A percentile compares a stretch with the other conserved stretches of the same genome.
phyloP scores from a whole-genome alignment of 2,888 invertebrate genomes.

The Sinhomidia bicolor region DNA sequence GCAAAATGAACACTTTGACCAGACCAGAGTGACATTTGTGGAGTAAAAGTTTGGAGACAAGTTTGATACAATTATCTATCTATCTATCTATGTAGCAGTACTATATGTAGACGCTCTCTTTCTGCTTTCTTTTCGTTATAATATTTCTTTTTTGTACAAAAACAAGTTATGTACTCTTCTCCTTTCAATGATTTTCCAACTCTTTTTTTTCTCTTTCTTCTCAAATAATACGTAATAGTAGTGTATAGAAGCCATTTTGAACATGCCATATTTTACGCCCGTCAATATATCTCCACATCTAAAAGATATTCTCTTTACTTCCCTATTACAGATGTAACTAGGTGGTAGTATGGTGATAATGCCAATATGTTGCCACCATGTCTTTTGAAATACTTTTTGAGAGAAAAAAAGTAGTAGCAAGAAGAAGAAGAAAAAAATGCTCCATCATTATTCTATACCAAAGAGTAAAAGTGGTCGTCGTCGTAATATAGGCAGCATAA shows the following conservation, averaged over 20 bases:
- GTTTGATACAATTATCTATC: slow-evolving; percentile 66
- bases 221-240: background rate
- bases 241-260: background rate
- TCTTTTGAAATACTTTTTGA: background rate
- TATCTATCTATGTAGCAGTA: too few species aligned
- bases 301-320: slow-evolving; percentile 24
- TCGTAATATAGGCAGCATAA: background rate
- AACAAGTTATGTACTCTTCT: background rate
- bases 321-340: slow-evolving; percentile 41
- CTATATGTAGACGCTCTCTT: background rate
- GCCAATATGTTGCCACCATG: slow-evolving; percentile 35
- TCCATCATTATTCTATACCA: background rate
- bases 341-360: slow-evolving; percentile 50
- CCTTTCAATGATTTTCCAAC: background rate
- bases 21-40: slow-evolving; percentile 67
- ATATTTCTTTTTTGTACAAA: background rate
- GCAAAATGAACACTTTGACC: slow-evolving; percentile 64
- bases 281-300: slow-evolving; percentile 36
- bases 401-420: too few species aligned
- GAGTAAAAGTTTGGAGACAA: slow-evolving; percentile 64
- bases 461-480: slow-evolving; percentile 1
- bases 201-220: background rate
- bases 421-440: background rate
- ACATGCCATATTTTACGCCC: slow-evolving; percentile 22
- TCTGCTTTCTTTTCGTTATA: background rate